These are phyloP conservation scores for Apocrypta bakeri DNA, from an alignment of 1,140 invertebrate species.

Conservation along the genomic window DNA sequence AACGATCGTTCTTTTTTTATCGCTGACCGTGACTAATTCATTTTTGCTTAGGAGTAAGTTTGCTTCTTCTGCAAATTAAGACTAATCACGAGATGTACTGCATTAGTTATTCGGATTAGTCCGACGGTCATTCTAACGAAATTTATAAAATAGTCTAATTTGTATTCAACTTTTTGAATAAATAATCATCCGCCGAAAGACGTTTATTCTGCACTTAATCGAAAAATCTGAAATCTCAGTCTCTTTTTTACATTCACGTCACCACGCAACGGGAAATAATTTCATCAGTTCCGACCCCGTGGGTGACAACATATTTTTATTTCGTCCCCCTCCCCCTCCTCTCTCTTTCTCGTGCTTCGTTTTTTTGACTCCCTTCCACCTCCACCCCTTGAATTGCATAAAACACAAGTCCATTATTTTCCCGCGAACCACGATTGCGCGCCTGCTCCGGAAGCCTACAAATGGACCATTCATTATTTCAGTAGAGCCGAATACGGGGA, in stretches of 20 bases:
- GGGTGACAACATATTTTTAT: constrained; percentile 40
- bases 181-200: no score
- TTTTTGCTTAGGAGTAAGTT: neutral
- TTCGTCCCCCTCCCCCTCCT: neutral
- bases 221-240: neutral
- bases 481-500: constrained; percentile 23
- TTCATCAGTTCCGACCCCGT: constrained; percentile 15
- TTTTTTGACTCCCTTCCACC: no score
- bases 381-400: constrained; percentile 28
- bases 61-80: no score
- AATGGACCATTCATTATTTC: constrained; percentile 50
- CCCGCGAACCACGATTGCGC: constrained; percentile 4
- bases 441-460: constrained; percentile 34
- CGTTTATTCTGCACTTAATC: neutral
- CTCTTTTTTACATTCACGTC: neutral
- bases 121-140: no score
- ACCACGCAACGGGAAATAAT: constrained; percentile 44
- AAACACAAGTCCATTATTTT: constrained; percentile 51
- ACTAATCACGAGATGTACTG: no score
- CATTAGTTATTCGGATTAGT: no score
- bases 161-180: no score
- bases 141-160: no score
- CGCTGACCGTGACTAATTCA: neutral
- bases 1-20: neutral
- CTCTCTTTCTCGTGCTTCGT: no score